A percentile compares a stretch with the other conserved stretches of the same genome.
Evolutionary conservation across 2,113 vertebrate species (phyloP).

Genomic region (Hyla sarda): DNA sequence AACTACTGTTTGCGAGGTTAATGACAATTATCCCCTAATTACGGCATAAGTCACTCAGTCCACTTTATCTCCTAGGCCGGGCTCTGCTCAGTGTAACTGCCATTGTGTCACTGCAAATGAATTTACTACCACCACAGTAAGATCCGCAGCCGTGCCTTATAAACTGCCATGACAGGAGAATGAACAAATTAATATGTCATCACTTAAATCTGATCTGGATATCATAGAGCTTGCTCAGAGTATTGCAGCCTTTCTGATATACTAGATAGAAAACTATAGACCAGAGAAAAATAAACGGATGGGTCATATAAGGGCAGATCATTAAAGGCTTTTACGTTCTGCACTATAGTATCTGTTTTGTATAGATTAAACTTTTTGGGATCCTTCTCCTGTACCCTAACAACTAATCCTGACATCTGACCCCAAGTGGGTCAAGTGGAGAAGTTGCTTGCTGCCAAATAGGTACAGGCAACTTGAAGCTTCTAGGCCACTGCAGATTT

Average conservation of each 20-base stretch:
- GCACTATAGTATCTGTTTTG: background rate
- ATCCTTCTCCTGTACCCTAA: background rate
- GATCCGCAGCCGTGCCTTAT: conserved; percentile 79
- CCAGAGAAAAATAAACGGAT: background rate
- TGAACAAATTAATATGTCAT: conserved; percentile 89
- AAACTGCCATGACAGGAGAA: conserved; percentile 89
- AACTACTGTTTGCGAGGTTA: conserved; percentile 99
- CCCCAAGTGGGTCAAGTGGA: too few relatives aligned
- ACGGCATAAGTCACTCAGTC: conserved; percentile 91
- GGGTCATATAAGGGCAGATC: background rate
- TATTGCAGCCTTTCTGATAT: background rate
- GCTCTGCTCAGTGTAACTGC: conserved; percentile 86
- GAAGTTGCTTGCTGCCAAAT: too few relatives aligned
- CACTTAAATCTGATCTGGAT: conserved; percentile 82
- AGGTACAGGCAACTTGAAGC: too few relatives aligned
- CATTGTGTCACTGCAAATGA: conserved; percentile 89
- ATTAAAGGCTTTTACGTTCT: background rate
- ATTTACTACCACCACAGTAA: conserved; percentile 90
- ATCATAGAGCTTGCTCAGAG: conserved; percentile 72
- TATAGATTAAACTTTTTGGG: background rate
- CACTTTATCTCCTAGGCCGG: conserved; percentile 91
- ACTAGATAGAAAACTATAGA: background rate
- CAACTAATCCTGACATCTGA: too few relatives aligned
- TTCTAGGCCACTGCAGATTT: too few relatives aligned
- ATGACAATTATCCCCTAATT: conserved; percentile 99